Conservation (phyloP, 2,797 vertebrate genomes). For the Pipistrellus kuhlii region DNA sequence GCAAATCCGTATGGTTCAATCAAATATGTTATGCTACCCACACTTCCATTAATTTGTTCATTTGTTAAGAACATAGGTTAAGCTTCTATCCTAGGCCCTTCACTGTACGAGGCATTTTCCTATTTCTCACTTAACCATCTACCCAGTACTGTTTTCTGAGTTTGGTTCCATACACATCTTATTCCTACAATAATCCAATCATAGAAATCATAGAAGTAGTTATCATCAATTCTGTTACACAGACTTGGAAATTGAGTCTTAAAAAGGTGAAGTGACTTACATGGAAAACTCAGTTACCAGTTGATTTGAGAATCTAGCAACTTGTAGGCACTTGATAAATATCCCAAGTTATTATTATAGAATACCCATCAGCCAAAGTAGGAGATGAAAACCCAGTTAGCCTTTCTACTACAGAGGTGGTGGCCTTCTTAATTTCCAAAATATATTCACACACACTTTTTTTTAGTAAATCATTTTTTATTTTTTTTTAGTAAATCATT, state of each 20-base stretch:
- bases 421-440: neutral
- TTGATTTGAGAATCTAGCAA: neutral
- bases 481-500: neutral
- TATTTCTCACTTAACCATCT: neutral
- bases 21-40: neutral
- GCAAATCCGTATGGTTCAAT: neutral
- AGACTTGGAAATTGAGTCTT: neutral
- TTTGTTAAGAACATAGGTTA: neutral
- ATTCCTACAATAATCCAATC: neutral
- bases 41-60: neutral
- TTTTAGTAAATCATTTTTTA: neutral
- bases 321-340: neutral
- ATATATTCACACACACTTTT: neutral
- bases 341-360: neutral
- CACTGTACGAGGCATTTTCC: accelerated
- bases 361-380: neutral
- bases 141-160: neutral
- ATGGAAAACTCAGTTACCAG: neutral
- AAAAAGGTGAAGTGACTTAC: neutral
- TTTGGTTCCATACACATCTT: neutral
- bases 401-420: neutral
- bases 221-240: neutral
- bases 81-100: neutral
- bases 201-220: neutral
- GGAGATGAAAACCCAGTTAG: neutral